Evolutionary conservation across 37 sponge, comb jelly and placozoan species (phyloP).

Genomic region (Beroe ovata): DNA sequence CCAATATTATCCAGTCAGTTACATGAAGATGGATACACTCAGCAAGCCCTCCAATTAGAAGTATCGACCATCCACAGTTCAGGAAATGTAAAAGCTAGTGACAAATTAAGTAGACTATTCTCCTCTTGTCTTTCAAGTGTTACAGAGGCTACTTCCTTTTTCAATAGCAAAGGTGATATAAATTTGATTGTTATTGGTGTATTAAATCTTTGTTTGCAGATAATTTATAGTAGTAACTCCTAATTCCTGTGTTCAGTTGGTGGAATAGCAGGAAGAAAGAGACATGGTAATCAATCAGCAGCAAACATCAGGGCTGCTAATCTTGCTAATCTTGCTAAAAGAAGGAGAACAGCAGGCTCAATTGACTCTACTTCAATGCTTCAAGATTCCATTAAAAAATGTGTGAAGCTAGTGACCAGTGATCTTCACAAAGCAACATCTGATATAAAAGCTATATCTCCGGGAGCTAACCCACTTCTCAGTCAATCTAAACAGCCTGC

Average conservation of each 20-base stretch:
- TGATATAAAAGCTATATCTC: slow-evolving; percentile 11
- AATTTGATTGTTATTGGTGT: not conserved
- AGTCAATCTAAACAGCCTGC: not conserved
- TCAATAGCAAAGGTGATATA: slow-evolving; percentile 10
- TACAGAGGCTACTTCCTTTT: slow-evolving; percentile 35
- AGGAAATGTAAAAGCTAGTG: slow-evolving; percentile 52
- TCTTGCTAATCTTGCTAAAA: slow-evolving; percentile 53
- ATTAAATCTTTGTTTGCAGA: not conserved
- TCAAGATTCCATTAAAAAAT: slow-evolving; percentile 60
- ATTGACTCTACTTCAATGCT: slow-evolving; percentile 11
- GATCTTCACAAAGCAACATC: slow-evolving; percentile 51
- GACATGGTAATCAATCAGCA: slow-evolving; percentile 13
- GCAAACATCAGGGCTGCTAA: slow-evolving; percentile 31
- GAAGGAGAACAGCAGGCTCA: slow-evolving; percentile 20
- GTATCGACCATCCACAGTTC: slow-evolving; percentile 38
- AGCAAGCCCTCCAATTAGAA: slow-evolving; percentile 50
- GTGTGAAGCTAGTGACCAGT: slow-evolving; percentile 54
- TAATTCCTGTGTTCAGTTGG: too few relatives aligned
- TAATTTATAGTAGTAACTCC: too few relatives aligned
- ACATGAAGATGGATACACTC: slow-evolving; percentile 66
- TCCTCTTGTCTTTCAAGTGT: slow-evolving; percentile 42
- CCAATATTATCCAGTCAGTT: slow-evolving; percentile 64
- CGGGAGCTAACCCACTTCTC: not conserved
- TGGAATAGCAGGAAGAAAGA: slow-evolving; percentile 1
- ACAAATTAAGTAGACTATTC: slow-evolving; percentile 46